Percentiles rank a stretch among this genome's conserved stretches.
Evolutionary conservation across 1,140 invertebrate genomes (phyloP).

Genomic region (Macrobrachium nipponense): DNA sequence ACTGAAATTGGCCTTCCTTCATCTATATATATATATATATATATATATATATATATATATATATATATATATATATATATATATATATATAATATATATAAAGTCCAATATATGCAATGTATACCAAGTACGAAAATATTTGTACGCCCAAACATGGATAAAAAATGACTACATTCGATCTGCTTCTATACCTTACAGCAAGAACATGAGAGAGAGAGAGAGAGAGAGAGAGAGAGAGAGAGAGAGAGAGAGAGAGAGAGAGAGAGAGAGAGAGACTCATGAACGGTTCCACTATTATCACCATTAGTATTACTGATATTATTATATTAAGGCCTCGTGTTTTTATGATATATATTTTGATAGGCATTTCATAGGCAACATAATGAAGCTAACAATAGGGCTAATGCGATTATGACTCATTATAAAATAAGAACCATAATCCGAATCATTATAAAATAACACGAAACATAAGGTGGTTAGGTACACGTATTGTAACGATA

Average conservation of each 20-base stretch:
- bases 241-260: conserved; percentile 18
- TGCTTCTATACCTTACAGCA: not conserved
- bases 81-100: no score
- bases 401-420: no score
- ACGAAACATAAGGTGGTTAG: not conserved
- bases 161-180: not conserved
- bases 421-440: not conserved
- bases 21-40: no score
- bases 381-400: not conserved
- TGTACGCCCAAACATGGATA: not conserved
- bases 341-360: no score
- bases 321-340: no score
- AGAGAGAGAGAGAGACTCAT: not conserved
- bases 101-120: not conserved
- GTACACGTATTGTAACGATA: not conserved
- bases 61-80: no score
- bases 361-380: no score
- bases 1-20: no score
- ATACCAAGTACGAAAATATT: not conserved
- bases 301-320: no score
- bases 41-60: no score
- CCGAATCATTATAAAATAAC: no score
- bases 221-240: not conserved
- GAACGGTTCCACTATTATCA: no score
- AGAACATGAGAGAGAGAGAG: not conserved